These are phyloP conservation scores for Grus americana DNA, from an alignment of 2,113 vertebrate genomes.

Conservation along the genomic window DNA sequence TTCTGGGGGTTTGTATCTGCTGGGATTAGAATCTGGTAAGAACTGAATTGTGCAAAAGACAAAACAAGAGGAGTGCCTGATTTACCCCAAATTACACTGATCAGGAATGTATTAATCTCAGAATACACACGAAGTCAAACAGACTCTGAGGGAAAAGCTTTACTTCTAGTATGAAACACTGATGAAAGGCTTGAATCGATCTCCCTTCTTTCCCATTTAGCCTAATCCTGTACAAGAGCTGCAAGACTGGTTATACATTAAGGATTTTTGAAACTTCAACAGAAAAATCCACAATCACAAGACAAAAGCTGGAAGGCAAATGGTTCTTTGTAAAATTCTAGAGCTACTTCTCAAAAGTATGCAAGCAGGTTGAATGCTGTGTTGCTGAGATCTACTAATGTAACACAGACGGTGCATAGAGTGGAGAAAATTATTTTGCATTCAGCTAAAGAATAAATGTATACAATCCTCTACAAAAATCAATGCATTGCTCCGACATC, in stretches of 20 bases:
- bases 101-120: background rate
- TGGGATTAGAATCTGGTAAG: background rate
- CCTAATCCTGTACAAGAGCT: background rate
- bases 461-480: background rate
- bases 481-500: background rate
- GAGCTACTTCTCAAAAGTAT: background rate
- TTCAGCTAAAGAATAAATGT: conserved; percentile 2
- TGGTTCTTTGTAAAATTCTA: background rate
- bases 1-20: background rate
- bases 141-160: background rate
- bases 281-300: background rate
- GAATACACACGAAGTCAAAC: background rate
- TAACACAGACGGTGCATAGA: background rate
- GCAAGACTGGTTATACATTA: background rate
- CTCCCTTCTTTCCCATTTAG: background rate
- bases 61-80: background rate
- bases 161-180: background rate
- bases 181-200: background rate
- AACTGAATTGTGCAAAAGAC: background rate
- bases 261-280: background rate
- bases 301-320: background rate
- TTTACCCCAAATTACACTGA: background rate
- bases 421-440: background rate
- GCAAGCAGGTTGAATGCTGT: background rate
- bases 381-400: background rate